Conservation (phyloP, 2,888 invertebrate species). For the Protodeltote pygarga region DNA sequence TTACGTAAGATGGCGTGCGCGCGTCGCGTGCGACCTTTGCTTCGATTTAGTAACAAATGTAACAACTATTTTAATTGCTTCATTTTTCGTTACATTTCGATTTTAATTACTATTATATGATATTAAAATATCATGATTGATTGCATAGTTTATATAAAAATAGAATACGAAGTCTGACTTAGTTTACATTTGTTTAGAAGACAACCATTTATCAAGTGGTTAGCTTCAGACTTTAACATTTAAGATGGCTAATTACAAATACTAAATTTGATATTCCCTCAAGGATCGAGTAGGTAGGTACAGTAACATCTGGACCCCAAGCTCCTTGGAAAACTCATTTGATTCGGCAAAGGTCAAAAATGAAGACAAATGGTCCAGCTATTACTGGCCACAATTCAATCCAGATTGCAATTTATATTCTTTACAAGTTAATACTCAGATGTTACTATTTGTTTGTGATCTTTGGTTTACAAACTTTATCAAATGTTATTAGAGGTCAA, state of each 20-base stretch:
- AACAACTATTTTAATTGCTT: slow-evolving; percentile 49
- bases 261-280: too few species aligned
- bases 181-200: slow-evolving; percentile 1
- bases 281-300: too few species aligned
- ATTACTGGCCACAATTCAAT: slow-evolving; percentile 40
- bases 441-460: slow-evolving; percentile 8
- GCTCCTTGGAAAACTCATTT: slow-evolving; percentile 33
- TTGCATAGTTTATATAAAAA: slow-evolving; percentile 1
- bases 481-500: slow-evolving; percentile 28
- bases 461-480: slow-evolving; percentile 32
- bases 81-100: slow-evolving; percentile 39
- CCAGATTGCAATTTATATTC: slow-evolving; percentile 29
- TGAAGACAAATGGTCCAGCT: slow-evolving; percentile 39
- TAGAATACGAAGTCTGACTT: not conserved
- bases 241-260: too few species aligned
- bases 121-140: slow-evolving; percentile 19
- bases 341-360: slow-evolving; percentile 32
- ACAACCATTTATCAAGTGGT: too few species aligned
- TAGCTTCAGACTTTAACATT: too few species aligned
- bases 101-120: slow-evolving; percentile 18
- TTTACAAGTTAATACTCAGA: slow-evolving; percentile 23
- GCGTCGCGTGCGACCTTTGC: slow-evolving; percentile 46
- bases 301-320: too few species aligned
- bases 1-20: slow-evolving; percentile 52
- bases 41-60: slow-evolving; percentile 44